Base-by-base conservation (phyloP, 1,140 invertebrate genomes). In the Ceratina calcarata region DNA sequence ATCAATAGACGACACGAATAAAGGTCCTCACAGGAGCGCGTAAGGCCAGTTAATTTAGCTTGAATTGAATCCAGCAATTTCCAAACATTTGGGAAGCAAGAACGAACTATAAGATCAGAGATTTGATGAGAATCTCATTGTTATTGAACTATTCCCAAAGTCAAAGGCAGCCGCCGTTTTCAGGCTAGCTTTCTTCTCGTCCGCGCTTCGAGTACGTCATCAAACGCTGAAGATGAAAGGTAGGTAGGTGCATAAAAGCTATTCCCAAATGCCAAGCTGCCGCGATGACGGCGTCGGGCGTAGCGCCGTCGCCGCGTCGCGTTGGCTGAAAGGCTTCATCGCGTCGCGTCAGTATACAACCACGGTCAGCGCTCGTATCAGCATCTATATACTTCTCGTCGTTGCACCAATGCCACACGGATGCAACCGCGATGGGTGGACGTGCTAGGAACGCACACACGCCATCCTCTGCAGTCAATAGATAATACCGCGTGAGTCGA, bases 381-480 rank as follows among this genome's bases (percentile, higher is more conserved):
- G 80, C 72, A 22, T 60, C 62, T 51, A 45, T 45, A 45, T 10
- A 22, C 71, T 76, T 68, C 66, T 57, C 75, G 51, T 81, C 72
- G 49, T 18, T 62, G 69, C 74, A 71, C 32, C 78, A 73, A 74
- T 78, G 71, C 73, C 69, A 84, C 13, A 55, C 53, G 53, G 27
- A 67, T 81, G 64, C 73, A 62, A 2, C 71, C 24, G 37, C 51
- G 78, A 68, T 53, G 73, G 58, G 10, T 27, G 60, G 60, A 37
- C 51, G 77, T 61, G 76, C 80, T 58, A 76, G 73, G 79, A 64
- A 58, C 57, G 80, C 64, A 83, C 64, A 79, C 80, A 86, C 77
- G 82, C 74, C 81, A 89, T 89, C 85, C 84, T 58, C 84, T 80
- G 83, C 83, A 88, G 89, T 87, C 88, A 90, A 90, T 89, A 90